Conservation (phyloP, 2,113 vertebrate genomes). For the Mirza zaza region DNA sequence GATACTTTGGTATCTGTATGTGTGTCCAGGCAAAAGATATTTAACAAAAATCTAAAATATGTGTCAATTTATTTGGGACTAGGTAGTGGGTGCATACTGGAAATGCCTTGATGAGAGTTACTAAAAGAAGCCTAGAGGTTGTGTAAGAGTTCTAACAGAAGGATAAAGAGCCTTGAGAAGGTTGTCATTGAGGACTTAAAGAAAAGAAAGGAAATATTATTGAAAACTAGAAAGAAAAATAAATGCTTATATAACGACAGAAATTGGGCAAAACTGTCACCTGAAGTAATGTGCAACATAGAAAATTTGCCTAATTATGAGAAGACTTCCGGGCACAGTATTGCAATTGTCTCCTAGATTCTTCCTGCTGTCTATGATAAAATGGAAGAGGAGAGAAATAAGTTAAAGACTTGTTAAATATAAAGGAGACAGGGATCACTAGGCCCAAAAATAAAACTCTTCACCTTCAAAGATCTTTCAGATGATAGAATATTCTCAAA, state of each 20-base stretch:
- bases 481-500: neutral
- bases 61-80: neutral
- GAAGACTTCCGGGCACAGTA: neutral
- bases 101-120: neutral
- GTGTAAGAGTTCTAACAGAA: neutral
- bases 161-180: neutral
- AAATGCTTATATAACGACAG: neutral
- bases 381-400: neutral
- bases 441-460: neutral
- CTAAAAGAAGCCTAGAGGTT: neutral
- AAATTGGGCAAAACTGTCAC: neutral
- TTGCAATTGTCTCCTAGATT: neutral
- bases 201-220: neutral
- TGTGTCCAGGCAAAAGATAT: neutral
- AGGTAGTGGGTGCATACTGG: neutral
- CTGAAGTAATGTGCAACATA: neutral
- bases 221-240: neutral
- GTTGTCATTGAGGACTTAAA: neutral
- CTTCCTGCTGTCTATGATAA: neutral
- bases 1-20: neutral
- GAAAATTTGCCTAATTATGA: neutral
- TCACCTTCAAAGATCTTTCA: neutral
- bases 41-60: neutral
- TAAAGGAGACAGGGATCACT: neutral
- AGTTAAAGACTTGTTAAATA: neutral